Conservation (phyloP, 2,797 vertebrate genomes). For the Malurus leucopterus region DNA sequence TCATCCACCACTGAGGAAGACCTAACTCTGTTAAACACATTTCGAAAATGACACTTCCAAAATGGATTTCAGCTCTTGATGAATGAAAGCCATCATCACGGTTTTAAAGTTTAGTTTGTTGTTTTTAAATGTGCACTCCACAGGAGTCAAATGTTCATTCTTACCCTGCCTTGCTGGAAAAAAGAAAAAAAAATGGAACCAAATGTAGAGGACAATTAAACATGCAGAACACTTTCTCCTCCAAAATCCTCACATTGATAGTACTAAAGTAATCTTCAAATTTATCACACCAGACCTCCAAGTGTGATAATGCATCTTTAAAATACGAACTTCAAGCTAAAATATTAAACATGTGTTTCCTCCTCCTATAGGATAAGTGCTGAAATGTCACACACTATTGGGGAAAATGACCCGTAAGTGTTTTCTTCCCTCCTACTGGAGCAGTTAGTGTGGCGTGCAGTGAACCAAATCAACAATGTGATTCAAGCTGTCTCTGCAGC, state of each 20-base stretch:
- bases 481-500: conserved; percentile 79
- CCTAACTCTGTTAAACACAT: conserved; percentile 7
- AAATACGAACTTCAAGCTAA: conserved; percentile 66
- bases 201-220: conserved; percentile 32
- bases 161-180: not conserved
- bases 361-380: conserved; percentile 58
- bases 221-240: conserved; percentile 9
- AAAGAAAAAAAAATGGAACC: not conserved
- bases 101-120: conserved; percentile 24
- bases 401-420: conserved; percentile 77
- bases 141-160: conserved; percentile 15
- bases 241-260: conserved; percentile 35
- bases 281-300: conserved; percentile 65
- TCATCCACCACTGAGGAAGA: conserved; percentile 1
- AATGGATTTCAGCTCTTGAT: conserved; percentile 24
- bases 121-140: conserved; percentile 5
- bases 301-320: conserved; percentile 66
- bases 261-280: conserved; percentile 46
- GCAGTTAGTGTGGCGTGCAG: conserved; percentile 77
- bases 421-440: conserved; percentile 68
- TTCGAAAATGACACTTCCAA: conserved; percentile 29
- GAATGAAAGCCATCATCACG: conserved; percentile 5
- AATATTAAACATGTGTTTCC: conserved; percentile 68
- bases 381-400: conserved; percentile 67
- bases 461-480: conserved; percentile 82